Evolutionary conservation across 2,888 invertebrate species (phyloP).

Genomic region (Homarus gammarus): DNA sequence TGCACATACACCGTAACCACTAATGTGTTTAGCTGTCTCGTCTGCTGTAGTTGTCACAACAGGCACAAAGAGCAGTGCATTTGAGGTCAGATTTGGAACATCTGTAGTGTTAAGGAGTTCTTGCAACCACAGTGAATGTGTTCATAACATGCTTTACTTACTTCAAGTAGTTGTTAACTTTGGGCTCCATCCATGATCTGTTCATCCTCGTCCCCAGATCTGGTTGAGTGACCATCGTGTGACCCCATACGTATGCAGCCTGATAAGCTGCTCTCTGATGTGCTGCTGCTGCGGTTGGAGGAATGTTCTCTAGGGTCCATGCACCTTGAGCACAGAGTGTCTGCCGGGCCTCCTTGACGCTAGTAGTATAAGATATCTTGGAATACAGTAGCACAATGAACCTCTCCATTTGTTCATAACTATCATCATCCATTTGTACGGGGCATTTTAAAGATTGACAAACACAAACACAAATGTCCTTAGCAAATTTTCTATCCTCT

Average conservation of each 20-base stretch:
- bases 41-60: no score
- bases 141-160: neutral
- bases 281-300: conserved; percentile 29
- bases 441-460: neutral
- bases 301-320: conserved; percentile 2
- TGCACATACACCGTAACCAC: no score
- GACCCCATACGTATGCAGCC: conserved; percentile 12
- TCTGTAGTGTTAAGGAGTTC: no score
- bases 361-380: neutral
- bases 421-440: neutral
- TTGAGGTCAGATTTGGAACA: no score
- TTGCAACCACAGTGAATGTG: conserved; percentile 10
- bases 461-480: neutral
- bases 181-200: neutral
- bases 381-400: conserved; percentile 19
- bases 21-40: no score
- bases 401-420: neutral
- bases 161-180: neutral
- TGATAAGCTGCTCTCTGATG: conserved; percentile 7
- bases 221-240: neutral
- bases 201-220: conserved; percentile 20
- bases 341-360: neutral
- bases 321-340: neutral
- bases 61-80: no score
- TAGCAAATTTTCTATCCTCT: no score